Conservation (phyloP, 1,140 invertebrate genomes). For the Matsumurasca onukii region DNA sequence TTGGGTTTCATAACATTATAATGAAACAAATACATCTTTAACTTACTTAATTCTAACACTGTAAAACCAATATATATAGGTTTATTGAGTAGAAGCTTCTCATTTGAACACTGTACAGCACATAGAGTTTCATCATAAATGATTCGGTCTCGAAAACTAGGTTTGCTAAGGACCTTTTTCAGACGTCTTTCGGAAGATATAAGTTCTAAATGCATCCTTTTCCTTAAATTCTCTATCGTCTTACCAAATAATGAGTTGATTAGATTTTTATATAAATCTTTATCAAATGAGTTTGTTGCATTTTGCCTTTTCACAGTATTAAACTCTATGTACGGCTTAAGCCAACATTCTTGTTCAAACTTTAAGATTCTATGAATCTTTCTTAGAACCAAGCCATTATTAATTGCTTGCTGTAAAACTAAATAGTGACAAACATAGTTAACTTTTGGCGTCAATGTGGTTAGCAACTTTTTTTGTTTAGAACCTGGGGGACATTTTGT, state of each 20-base stretch:
- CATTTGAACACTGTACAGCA: constrained; percentile 26
- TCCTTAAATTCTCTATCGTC: constrained; percentile 46
- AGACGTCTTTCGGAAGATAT: constrained; percentile 40
- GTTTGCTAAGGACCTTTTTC: constrained; percentile 34
- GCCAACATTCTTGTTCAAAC: constrained; percentile 45
- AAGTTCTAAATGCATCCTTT: constrained; percentile 42
- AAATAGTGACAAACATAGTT: constrained; percentile 45
- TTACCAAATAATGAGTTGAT: constrained; percentile 47
- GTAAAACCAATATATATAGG: constrained; percentile 33
- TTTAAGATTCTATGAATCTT: constrained; percentile 46
- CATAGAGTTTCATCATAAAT: constrained; percentile 36
- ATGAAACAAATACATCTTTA: constrained; percentile 37
- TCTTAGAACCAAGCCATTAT: constrained; percentile 42
- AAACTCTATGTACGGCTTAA: constrained; percentile 45
- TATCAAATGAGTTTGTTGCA: constrained; percentile 45
- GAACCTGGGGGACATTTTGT: constrained; percentile 28
- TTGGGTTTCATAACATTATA: constrained; percentile 33
- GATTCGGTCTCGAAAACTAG: constrained; percentile 31
- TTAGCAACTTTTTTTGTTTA: constrained; percentile 33
- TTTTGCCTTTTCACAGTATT: constrained; percentile 43
- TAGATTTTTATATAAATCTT: constrained; percentile 48
- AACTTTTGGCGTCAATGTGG: constrained; percentile 33
- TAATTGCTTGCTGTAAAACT: constrained; percentile 40
- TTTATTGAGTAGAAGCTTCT: constrained; percentile 28
- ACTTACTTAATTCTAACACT: constrained; percentile 36